These are phyloP conservation scores for Trididemnum nubilum DNA, from an alignment of 23 tunicate species.

Conservation along the genomic window DNA sequence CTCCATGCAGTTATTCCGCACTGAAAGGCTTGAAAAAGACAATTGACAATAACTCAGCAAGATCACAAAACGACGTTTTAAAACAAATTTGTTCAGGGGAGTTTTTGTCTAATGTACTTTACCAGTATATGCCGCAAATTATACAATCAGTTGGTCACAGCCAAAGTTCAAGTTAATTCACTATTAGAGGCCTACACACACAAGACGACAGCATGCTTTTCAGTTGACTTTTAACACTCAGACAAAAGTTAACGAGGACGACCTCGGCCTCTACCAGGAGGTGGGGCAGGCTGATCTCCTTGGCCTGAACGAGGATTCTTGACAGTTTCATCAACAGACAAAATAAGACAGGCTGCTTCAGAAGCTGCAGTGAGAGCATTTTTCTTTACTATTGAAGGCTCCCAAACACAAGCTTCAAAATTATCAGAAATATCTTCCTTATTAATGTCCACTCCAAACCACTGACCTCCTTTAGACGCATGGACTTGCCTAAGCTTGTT, in stretches of 20 bases:
- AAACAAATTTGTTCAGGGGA: no score
- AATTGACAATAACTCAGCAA: no score
- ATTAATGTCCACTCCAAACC: conserved; percentile 97
- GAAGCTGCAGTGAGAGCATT: conserved; percentile 94
- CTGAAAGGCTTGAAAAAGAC: no score
- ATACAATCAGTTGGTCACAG: no score
- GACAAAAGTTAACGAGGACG: conserved; percentile 91
- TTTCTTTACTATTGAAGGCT: conserved; percentile 91
- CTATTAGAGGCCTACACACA: no score
- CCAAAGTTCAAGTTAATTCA: no score
- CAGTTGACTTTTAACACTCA: no score
- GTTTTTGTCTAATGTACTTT: no score
- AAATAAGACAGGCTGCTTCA: conserved; percentile 94
- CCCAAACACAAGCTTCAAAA: conserved; percentile 96
- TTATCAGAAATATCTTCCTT: conserved; percentile 92
- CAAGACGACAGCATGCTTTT: no score
- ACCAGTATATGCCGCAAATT: no score
- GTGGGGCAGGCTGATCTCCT: conserved; percentile 73
- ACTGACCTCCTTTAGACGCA: conserved; percentile 59
- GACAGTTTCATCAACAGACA: conserved; percentile 96
- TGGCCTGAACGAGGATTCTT: conserved; percentile 92
- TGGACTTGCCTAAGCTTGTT: conserved; percentile 94
- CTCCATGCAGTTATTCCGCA: no score
- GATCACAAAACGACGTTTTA: no score
- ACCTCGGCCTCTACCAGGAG: conserved; percentile 89